These are phyloP conservation scores for Cryptoprocta ferox DNA, from an alignment of 2,797 vertebrate species.

Conservation along the genomic window DNA sequence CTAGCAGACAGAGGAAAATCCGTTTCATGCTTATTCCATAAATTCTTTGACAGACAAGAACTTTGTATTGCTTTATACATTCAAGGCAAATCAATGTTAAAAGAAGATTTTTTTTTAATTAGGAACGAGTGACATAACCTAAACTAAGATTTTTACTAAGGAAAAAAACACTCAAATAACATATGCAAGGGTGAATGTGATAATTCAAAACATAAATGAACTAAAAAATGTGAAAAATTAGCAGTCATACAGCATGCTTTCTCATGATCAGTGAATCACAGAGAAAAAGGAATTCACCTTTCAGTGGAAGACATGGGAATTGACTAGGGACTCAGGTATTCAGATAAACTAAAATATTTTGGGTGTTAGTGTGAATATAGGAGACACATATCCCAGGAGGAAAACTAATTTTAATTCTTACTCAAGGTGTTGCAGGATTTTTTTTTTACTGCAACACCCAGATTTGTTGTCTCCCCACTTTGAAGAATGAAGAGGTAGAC, in stretches of 20 bases:
- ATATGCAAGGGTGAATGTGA: neutral
- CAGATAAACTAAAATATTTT: neutral
- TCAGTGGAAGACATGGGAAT: neutral
- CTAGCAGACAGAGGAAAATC: neutral
- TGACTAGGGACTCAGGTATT: neutral
- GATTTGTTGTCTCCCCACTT: no score
- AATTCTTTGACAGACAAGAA: neutral
- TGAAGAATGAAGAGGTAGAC: no score
- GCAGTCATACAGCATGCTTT: neutral
- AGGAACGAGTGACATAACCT: neutral
- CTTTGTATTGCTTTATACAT: neutral
- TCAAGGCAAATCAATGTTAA: neutral
- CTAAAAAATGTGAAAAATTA: neutral
- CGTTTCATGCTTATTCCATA: constrained; percentile 47
- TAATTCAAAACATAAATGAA: constrained; percentile 47
- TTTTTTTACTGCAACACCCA: no score
- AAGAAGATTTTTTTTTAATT: neutral
- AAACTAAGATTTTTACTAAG: neutral
- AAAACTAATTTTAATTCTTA: neutral
- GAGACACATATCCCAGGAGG: neutral
- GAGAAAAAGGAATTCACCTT: neutral
- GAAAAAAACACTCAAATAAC: neutral
- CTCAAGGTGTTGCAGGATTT: no score
- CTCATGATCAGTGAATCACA: neutral
- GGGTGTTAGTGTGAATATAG: neutral